Base-by-base conservation (phyloP, 1,140 invertebrate genomes). In the Drosophila equinoxialis region DNA sequence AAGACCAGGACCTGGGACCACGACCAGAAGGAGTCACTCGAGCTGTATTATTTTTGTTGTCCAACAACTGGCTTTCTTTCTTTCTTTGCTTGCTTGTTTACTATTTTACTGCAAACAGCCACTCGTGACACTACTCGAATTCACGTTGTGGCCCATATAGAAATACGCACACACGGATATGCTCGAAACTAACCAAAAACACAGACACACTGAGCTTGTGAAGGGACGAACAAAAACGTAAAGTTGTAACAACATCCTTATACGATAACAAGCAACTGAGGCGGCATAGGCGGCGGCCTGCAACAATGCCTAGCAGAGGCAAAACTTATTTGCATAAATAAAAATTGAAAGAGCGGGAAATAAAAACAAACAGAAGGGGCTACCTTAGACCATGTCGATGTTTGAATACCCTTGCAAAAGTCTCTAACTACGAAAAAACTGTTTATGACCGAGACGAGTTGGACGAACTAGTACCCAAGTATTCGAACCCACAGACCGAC, bases 321-420 rank as follows among this genome's bases (percentile, higher is more conserved):
- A 82, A 89, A 89, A 89, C 74, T 89, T 89, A 81, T 87, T 89
- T 89, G 69, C 80, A 89, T 89, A 89, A 89, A 89, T 90, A 89
- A 89, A 89, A 89, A 89, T 89, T 89, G 80, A 84, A 89, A 89
- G 66, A 81, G 83, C 77, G 76, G 66, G 71, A 84, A 89, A 89
- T 71, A 84, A 84, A 73, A 59, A 65, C 55, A 48, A 68, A 23
- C 20, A 23, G 2, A 23, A 59, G 5, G 6, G 30, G 30, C 30
- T 30, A 30, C 6, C 30, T 30, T 6, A 30, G 6, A 6, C 30
- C 30, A 30, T 6, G 30, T 30, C 30, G 30, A 30, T 6, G 5
- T 30, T 6, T 30, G 5, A 30, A 30, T 30, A 30, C 30, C 5
- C 30, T 30, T 30, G 30, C 5, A 26, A 3, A 26, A 26, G 23